Percentiles rank a stretch among this genome's conserved stretches.
Evolutionary conservation across 2,888 invertebrate species (phyloP).

Genomic region (Amiota communis): DNA sequence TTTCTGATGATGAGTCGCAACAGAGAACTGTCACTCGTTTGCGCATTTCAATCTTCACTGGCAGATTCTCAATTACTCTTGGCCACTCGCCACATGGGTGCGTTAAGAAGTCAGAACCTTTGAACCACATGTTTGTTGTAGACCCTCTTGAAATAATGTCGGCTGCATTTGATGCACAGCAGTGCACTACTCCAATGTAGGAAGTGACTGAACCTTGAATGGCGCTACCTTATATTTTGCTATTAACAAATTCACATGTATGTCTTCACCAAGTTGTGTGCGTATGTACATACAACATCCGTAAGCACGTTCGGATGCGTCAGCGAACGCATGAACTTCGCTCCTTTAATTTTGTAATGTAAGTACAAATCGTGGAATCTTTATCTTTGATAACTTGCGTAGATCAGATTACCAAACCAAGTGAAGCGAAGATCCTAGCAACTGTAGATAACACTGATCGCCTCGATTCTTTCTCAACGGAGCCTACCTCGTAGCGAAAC

Average conservation of each 20-base stretch:
- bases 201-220: neutral
- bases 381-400: neutral
- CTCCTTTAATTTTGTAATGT: neutral
- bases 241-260: neutral
- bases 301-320: slow-evolving; percentile 1
- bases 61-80: neutral
- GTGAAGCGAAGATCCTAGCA: neutral
- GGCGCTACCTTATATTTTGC: neutral
- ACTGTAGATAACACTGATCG: neutral
- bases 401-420: neutral
- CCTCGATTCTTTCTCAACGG: neutral
- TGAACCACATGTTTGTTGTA: no score
- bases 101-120: no score
- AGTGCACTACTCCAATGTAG: neutral
- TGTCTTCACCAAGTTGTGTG: neutral
- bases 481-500: neutral
- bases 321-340: slow-evolving; percentile 5
- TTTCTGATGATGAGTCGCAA: neutral
- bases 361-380: neutral
- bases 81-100: neutral
- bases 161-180: neutral
- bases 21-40: neutral
- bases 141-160: no score
- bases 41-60: neutral
- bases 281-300: neutral